Evolutionary conservation across 2,888 invertebrate species (phyloP).

Genomic region (Nomada ruficornis): DNA sequence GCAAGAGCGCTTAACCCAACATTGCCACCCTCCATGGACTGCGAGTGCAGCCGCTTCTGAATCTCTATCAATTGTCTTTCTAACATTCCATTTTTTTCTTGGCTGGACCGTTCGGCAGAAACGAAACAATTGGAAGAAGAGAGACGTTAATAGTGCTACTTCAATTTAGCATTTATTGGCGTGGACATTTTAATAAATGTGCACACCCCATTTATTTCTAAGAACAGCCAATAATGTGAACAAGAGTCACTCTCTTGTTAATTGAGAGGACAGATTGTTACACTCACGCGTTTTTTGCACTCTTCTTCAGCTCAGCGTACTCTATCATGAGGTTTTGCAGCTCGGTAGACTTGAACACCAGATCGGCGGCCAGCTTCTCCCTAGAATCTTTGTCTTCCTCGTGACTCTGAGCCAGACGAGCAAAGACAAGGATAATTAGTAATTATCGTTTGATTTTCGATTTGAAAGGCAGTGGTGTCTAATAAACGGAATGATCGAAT

Average conservation of each 20-base stretch:
- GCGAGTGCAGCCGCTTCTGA: slow-evolving; percentile 61
- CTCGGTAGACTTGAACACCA: slow-evolving; percentile 85
- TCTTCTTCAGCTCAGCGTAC: slow-evolving; percentile 65
- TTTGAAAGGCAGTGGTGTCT: slow-evolving; percentile 14
- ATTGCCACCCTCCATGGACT: slow-evolving; percentile 70
- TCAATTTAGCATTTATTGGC: background rate
- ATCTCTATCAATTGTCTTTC: slow-evolving; percentile 71
- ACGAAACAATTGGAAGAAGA: background rate
- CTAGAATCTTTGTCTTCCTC: slow-evolving; percentile 84
- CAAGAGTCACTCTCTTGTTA: background rate
- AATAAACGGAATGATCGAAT: slow-evolving; percentile 42
- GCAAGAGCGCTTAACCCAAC: slow-evolving; percentile 59
- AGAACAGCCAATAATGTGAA: no score
- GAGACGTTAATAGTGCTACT: background rate
- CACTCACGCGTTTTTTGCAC: slow-evolving; percentile 69
- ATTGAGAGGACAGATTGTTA: background rate
- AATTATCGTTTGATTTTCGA: background rate
- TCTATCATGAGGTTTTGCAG: slow-evolving; percentile 67
- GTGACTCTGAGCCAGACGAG: slow-evolving; percentile 75
- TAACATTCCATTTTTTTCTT: slow-evolving; percentile 69
- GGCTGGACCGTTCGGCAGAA: slow-evolving; percentile 56
- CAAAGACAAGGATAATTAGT: slow-evolving; percentile 12
- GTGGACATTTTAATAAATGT: background rate
- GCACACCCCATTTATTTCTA: background rate
- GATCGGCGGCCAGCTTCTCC: slow-evolving; percentile 85